A percentile compares a stretch with the other conserved stretches of the same genome.
phyloP scores from a whole-genome alignment of 2,797 vertebrate genomes.

The Spizella passerina region DNA sequence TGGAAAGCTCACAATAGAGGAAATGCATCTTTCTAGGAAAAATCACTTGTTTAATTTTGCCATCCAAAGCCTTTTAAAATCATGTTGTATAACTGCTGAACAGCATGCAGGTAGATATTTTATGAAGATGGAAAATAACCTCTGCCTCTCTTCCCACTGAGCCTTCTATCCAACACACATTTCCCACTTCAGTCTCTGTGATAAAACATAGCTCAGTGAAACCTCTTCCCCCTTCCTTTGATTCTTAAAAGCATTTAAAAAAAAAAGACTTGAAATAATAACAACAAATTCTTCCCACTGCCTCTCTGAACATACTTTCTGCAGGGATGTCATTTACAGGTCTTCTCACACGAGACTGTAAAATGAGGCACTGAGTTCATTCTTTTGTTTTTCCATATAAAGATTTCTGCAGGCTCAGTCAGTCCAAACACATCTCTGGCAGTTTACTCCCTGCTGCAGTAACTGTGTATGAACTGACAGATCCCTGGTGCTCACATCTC shows the following conservation, averaged over 20 bases:
- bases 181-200: not conserved
- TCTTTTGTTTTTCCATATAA: not conserved
- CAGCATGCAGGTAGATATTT: not conserved
- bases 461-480: not conserved
- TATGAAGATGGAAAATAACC: not conserved
- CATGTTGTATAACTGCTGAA: not conserved
- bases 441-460: not conserved
- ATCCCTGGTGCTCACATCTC: not conserved
- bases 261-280: not conserved
- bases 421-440: not conserved
- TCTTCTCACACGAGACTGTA: not conserved
- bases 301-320: not conserved
- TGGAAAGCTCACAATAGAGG: not conserved
- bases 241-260: not conserved
- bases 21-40: conserved; percentile 17
- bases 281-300: not conserved
- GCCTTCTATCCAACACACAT: not conserved
- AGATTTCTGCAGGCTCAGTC: not conserved
- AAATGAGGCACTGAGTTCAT: not conserved
- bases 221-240: not conserved
- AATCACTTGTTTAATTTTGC: not conserved
- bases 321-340: not conserved
- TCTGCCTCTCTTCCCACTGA: not conserved
- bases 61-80: not conserved
- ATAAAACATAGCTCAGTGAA: not conserved